Conservation (phyloP, 2,113 vertebrate genomes). For the Syngnathus floridae region DNA sequence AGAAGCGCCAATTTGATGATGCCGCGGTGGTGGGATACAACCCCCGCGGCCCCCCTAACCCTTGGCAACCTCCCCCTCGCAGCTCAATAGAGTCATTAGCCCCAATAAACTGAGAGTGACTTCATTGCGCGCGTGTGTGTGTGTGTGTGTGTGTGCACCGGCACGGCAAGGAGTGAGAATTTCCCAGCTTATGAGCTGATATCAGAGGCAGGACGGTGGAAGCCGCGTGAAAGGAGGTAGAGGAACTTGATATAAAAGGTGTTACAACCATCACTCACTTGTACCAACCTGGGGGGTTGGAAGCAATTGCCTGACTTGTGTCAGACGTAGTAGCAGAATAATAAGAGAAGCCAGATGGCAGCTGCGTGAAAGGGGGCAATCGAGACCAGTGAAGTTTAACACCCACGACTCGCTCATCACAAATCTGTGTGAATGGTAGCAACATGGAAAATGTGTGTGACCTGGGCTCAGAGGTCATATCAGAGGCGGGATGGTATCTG, state of each 20-base stretch:
- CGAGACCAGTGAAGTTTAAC: background rate
- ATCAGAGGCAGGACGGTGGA: background rate
- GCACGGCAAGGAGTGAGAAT: background rate
- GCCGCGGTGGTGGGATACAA: constrained; percentile 37
- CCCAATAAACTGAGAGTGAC: constrained; percentile 48
- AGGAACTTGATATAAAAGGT: background rate
- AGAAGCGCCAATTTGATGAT: constrained; percentile 65
- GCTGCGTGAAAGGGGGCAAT: background rate
- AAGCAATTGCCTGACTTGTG: background rate
- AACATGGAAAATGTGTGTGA: background rate
- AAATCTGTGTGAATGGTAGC: background rate
- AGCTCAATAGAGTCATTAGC: constrained; percentile 55
- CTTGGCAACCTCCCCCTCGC: background rate
- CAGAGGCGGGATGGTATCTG: too few species aligned
- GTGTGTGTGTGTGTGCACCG: background rate
- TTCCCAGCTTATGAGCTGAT: background rate
- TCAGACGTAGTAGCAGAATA: background rate
- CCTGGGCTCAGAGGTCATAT: too few species aligned
- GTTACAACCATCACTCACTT: background rate
- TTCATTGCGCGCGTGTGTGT: constrained; percentile 25
- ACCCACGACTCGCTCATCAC: background rate
- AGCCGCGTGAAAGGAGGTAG: background rate
- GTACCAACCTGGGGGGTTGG: too few species aligned
- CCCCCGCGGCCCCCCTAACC: background rate
- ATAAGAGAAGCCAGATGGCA: background rate